These are phyloP conservation scores for Mastomys coucha DNA, from an alignment of 2,113 vertebrate genomes.

Conservation along the genomic window DNA sequence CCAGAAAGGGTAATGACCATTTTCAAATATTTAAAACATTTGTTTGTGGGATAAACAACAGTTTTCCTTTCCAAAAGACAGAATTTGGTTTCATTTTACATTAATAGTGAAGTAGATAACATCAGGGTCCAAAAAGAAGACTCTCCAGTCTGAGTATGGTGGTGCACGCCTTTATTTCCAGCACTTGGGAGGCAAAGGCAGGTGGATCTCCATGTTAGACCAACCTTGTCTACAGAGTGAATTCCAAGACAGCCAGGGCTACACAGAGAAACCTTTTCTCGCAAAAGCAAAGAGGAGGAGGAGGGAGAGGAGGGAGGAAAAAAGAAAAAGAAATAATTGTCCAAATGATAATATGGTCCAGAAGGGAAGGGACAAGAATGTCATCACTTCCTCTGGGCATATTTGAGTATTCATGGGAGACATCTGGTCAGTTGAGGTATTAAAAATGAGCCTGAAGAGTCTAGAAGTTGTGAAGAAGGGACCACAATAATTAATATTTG, in stretches of 20 bases:
- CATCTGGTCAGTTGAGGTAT: not conserved
- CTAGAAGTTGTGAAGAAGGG: not conserved
- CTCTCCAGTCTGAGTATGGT: no score
- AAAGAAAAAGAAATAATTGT: no score
- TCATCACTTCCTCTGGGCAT: not conserved
- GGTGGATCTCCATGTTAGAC: no score
- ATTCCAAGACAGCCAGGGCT: no score
- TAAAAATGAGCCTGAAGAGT: slow-evolving; percentile 11
- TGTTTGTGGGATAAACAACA: not conserved
- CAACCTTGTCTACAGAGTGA: no score
- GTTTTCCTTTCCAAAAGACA: slow-evolving; percentile 18
- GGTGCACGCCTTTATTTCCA: no score
- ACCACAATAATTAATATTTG: not conserved
- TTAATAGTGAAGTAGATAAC: not conserved
- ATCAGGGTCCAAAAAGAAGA: not conserved
- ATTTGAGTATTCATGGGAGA: not conserved
- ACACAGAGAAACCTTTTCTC: no score
- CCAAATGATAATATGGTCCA: not conserved
- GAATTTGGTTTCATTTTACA: not conserved
- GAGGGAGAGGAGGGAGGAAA: no score
- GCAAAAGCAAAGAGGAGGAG: no score
- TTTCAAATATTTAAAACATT: slow-evolving; percentile 31
- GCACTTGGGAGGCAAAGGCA: no score
- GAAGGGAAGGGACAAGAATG: not conserved
- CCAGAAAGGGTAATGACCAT: slow-evolving; percentile 7